phyloP scores from a whole-genome alignment of 2,888 invertebrate species.

The Malthinus seriepunctatus region DNA sequence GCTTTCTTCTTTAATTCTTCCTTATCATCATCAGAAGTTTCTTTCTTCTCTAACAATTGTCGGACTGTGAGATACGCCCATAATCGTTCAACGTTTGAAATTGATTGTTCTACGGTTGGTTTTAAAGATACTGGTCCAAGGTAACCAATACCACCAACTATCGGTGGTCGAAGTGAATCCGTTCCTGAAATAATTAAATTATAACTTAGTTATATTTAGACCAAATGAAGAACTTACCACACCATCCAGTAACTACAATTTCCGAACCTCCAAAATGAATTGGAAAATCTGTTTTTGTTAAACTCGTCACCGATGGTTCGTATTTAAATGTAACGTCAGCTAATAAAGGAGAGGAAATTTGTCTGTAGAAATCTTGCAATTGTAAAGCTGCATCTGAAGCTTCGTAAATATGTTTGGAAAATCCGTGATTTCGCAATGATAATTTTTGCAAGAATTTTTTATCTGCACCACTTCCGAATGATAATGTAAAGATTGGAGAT shows the following conservation, averaged over 20 bases:
- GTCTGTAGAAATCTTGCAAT: constrained; percentile 67
- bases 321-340: constrained; percentile 68
- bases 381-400: constrained; percentile 70
- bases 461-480: constrained; percentile 73
- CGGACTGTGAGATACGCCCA: constrained; percentile 72
- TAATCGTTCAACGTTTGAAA: constrained; percentile 55
- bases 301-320: constrained; percentile 59
- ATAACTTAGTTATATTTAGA: not conserved
- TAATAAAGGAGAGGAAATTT: constrained; percentile 70
- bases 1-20: constrained; percentile 57
- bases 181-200: not conserved
- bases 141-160: not conserved
- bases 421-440: constrained; percentile 67
- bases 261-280: constrained; percentile 66
- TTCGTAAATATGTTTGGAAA: constrained; percentile 72
- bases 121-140: not conserved
- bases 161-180: not conserved
- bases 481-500: constrained; percentile 65
- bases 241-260: constrained; percentile 63
- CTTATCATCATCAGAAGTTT: constrained; percentile 37
- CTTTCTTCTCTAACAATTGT: constrained; percentile 61
- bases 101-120: constrained; percentile 9
- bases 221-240: constrained; percentile 27
- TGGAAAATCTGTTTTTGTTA: constrained; percentile 62
- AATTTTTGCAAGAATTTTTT: constrained; percentile 67